These are phyloP conservation scores for Cydia pomonella DNA, from an alignment of 1,140 invertebrate species.

Conservation along the genomic window DNA sequence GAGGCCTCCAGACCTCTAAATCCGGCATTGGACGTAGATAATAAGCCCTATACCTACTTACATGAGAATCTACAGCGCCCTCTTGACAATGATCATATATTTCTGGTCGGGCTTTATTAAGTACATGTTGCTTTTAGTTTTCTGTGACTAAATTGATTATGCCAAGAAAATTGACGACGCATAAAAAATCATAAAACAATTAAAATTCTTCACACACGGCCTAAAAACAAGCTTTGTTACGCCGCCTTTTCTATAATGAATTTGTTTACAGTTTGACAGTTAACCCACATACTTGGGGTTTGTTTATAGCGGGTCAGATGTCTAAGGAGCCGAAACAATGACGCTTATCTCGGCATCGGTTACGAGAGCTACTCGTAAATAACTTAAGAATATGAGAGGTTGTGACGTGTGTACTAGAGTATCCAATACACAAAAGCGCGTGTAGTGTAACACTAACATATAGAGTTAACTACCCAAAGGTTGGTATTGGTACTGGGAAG, in stretches of 20 bases:
- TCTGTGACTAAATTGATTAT: background rate
- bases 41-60: no score
- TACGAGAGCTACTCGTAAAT: slow-evolving; percentile 9
- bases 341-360: background rate
- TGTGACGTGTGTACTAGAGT: slow-evolving; percentile 1
- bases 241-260: background rate
- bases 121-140: no score
- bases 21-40: no score
- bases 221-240: slow-evolving; percentile 14
- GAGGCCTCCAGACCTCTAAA: no score
- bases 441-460: no score
- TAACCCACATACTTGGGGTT: slow-evolving; percentile 6
- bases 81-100: no score
- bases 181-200: background rate
- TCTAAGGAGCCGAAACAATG: slow-evolving; percentile 7
- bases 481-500: no score
- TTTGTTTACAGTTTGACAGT: slow-evolving; percentile 8
- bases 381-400: background rate
- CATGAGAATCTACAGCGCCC: no score
- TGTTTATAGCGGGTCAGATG: slow-evolving; percentile 1
- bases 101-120: no score
- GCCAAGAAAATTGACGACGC: background rate
- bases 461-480: no score
- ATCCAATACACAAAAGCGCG: background rate
- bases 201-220: background rate